A percentile compares a stretch with the other conserved stretches of the same genome.
These are phyloP conservation scores for Drosophila nigromelanica DNA, from an alignment of 1,140 invertebrate genomes.

Conservation along the genomic window DNA sequence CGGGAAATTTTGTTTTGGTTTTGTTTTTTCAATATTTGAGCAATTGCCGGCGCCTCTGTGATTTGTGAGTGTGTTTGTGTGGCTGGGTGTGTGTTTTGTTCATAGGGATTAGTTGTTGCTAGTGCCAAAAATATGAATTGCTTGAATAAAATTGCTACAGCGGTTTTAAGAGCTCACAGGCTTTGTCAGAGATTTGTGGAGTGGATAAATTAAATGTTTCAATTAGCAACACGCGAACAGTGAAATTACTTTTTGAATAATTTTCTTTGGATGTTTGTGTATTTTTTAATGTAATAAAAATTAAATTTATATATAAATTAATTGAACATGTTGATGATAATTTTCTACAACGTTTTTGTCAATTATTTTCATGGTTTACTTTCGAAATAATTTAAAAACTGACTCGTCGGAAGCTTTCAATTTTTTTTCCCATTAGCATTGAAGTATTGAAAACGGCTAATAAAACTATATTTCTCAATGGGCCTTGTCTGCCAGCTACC, in stretches of 20 bases:
- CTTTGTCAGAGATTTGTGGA: slow-evolving; percentile 38
- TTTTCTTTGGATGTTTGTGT: no score
- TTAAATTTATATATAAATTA: no score
- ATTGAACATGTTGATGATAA: no score
- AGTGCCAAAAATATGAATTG: slow-evolving; percentile 65
- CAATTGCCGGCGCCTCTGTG: slow-evolving; percentile 42
- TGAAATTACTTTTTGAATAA: not conserved
- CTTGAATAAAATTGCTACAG: slow-evolving; percentile 49
- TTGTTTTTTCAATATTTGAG: slow-evolving; percentile 54
- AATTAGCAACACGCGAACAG: not conserved
- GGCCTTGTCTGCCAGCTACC: not conserved
- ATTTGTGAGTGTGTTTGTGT: slow-evolving; percentile 25
- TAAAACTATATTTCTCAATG: slow-evolving; percentile 8
- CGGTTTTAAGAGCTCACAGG: slow-evolving; percentile 36
- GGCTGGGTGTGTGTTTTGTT: slow-evolving; percentile 29
- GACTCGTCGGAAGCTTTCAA: no score
- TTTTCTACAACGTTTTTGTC: no score
- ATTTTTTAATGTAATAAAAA: no score
- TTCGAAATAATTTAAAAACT: not conserved
- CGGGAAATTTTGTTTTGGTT: slow-evolving; percentile 30
- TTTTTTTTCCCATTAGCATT: not conserved
- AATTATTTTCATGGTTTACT: not conserved
- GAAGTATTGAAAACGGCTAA: not conserved
- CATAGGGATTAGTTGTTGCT: slow-evolving; percentile 54
- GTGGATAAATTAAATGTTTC: slow-evolving; percentile 17